Evolutionary conservation across 2,797 vertebrate species (phyloP), one percentile per base, ranked within the genome.

Genomic region (Kryptopterus vitreolus): DNA sequence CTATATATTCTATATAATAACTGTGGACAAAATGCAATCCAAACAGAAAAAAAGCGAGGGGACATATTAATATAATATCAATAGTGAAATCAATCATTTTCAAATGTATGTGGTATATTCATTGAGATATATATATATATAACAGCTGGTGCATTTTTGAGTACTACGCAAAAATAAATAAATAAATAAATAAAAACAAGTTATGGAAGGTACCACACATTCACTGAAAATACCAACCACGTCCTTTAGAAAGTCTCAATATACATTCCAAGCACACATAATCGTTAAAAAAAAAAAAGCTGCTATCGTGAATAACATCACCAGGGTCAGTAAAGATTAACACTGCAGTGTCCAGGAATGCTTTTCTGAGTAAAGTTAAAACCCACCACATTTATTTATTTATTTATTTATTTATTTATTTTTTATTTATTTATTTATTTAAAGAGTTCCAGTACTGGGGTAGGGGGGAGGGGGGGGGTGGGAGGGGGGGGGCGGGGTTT

Each of bases 141-240:
- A 83, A 81, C 84, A 86, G 74, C 83, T 85, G 76, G 68, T 79
- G 71, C 71, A 31, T 70, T 12, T 26, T 53, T 31, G 31, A 70
- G 71, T 65, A 76, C 57, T 70, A 46, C 76, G 77, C 71, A 71
- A 71, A 53, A 50, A 68, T 26, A 83, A 55, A 53, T n/a, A n/a
- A n/a, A n/a, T n/a, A n/a, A n/a, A n/a, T n/a, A n/a, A n/a, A n/a
- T n/a, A n/a, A n/a, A n/a, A n/a, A n/a, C n/a, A n/a, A n/a, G n/a
- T n/a, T n/a, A 61, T n/a, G 22, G 12, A 5, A 52, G 70, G 46
- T 81, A 53, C 38, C 65, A 74, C 65, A 74, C 65, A 81, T 76
- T 38, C 78, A 61, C 70, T 74, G 2, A 70, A 52, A 53, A 70
- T 52, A 11, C n/a, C n/a, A n/a, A n/a, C n/a, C 13, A 26, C 15